Evolutionary conservation across 2,113 vertebrate species (phyloP), one percentile per base, ranked within the genome.

Genomic region (Anarhynchus alexandrinus): DNA sequence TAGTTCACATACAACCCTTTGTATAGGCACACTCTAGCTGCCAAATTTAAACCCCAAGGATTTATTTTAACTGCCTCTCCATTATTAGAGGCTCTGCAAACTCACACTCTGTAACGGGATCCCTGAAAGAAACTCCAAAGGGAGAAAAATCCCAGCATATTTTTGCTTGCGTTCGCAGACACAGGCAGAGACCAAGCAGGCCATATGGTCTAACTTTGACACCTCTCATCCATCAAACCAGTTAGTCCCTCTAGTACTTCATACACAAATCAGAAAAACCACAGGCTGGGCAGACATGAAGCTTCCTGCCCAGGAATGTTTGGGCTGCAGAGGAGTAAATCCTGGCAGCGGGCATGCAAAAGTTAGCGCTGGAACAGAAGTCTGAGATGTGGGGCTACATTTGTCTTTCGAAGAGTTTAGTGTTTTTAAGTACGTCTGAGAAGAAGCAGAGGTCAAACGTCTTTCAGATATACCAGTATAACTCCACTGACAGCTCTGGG

Each of bases 201-300:
- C 36, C 82, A 55, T 61, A 70, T 42, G 74, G 47, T 84, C 85
- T 92, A 36, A 81, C 42, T 84, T 79, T 66, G 64, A 94, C 81
- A 82, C 34, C 34, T 81, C 79, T 87, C 82, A 91, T 97, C 74
- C 66, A 93, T 95, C 84, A 94, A 96, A 91, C 65, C 30, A 66
- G 36, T 82, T 77, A 83, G 65, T 82, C 71, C 69, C 47, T 93
- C 74, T 45, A 67, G 43, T 65, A 51, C 76, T 87, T 89, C 70
- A 69, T 26, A 93, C 7, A 86, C 54, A 88, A 90, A 96, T 93
- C 66, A 95, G 94, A 92, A 90, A 82, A 96, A 73, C 62, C 91
- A 96, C 88, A 86, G 85, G 38, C 69, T 94, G 74, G 42, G 73
- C 85, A 92, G 80, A 69, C 82, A 73, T 54, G 76, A 95, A 80